Evolutionary conservation across 2,888 invertebrate genomes (phyloP).

Genomic region (Papilio elwesi): DNA sequence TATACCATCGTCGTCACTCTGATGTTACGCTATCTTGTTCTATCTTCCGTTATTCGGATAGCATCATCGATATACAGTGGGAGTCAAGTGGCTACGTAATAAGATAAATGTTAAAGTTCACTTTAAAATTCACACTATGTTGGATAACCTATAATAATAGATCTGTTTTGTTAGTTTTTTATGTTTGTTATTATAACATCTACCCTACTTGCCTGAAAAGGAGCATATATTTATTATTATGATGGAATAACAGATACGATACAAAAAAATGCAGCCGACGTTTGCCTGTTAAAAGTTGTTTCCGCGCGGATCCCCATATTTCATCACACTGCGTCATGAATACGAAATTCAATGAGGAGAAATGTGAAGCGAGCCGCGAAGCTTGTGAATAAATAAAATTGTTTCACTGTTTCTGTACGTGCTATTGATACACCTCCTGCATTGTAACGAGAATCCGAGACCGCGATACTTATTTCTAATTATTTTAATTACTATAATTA

Average conservation of each 20-base stretch:
- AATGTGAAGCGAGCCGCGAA: conserved; percentile 31
- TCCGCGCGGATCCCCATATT: conserved; percentile 30
- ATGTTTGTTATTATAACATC: background rate
- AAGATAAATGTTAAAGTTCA: too few species aligned
- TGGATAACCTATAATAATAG: too few species aligned
- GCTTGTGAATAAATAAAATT: conserved; percentile 36
- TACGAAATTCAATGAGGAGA: conserved; percentile 38
- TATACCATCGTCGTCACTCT: too few species aligned
- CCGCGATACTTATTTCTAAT: background rate
- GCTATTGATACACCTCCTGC: conserved; percentile 29
- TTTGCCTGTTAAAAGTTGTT: conserved; percentile 25
- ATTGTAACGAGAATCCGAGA: conserved; percentile 3
- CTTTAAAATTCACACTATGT: too few species aligned
- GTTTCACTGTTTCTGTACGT: conserved; percentile 36
- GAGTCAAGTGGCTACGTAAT: too few species aligned
- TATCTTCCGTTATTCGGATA: too few species aligned
- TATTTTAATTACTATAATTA: conserved; percentile 11
- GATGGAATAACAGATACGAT: conserved; percentile 12
- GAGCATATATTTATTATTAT: conserved; percentile 2
- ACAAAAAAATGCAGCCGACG: conserved; percentile 6
- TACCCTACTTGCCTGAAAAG: background rate
- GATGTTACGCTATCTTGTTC: too few species aligned
- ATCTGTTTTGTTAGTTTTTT: too few species aligned
- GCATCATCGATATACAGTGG: too few species aligned
- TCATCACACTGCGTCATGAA: conserved; percentile 36